Conservation (phyloP, 1,140 invertebrate genomes). For the Bombus cullumanus region DNA sequence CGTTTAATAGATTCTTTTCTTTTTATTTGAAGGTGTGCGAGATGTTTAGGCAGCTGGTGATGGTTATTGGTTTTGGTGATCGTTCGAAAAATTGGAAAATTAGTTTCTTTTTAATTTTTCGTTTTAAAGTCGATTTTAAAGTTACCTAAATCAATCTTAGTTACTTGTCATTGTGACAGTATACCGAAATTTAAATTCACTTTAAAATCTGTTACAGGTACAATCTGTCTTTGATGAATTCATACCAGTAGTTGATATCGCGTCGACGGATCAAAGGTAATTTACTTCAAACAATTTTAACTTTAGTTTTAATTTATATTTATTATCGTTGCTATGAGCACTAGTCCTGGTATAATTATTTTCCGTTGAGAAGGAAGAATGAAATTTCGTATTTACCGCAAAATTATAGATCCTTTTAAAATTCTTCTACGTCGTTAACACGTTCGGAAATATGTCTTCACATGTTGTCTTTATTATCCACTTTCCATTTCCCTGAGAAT, state of each 20-base stretch:
- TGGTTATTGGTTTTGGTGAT: background rate
- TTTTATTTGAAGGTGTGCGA: too few species aligned
- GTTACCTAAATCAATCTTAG: too few species aligned
- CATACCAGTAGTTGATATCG: too few species aligned
- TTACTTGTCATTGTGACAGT: too few species aligned
- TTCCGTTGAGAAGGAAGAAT: too few species aligned
- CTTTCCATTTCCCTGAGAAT: conserved; percentile 9
- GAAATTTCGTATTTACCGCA: too few species aligned
- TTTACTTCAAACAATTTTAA: too few species aligned
- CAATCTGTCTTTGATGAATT: background rate
- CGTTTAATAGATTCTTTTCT: background rate
- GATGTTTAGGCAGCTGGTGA: background rate
- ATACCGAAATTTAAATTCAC: background rate
- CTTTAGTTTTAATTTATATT: background rate
- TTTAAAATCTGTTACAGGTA: background rate
- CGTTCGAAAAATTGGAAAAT: background rate
- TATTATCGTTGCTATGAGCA: background rate
- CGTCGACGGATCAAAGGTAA: too few species aligned
- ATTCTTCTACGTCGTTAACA: background rate
- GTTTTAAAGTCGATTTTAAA: too few species aligned
- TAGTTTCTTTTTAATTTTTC: background rate
- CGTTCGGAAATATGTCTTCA: background rate
- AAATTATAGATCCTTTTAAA: background rate
- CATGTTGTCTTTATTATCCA: background rate
- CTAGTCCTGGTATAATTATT: background rate